Evolutionary conservation across 1,140 invertebrate species (phyloP).

Genomic region (Asbolus verrucosus): DNA sequence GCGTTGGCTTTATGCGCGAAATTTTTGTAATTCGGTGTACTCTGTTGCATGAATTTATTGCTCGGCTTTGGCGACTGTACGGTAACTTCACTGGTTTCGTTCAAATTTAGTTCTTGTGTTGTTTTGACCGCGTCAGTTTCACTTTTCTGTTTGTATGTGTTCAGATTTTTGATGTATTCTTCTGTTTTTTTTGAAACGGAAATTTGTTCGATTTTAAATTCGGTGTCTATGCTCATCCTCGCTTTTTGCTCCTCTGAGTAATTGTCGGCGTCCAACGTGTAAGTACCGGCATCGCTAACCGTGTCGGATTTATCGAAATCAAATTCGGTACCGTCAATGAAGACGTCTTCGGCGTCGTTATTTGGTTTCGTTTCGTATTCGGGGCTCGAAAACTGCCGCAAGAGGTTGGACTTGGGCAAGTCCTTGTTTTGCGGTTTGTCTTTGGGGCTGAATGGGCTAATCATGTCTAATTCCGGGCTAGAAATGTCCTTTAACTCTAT

Average conservation of each 20-base stretch:
- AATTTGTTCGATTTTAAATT: slow-evolving; percentile 73
- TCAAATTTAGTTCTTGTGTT: slow-evolving; percentile 27
- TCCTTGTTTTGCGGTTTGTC: slow-evolving; percentile 32
- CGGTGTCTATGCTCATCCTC: slow-evolving; percentile 85
- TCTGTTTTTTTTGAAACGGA: slow-evolving; percentile 65
- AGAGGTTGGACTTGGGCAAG: slow-evolving; percentile 19
- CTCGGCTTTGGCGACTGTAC: slow-evolving; percentile 29
- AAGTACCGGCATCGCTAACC: slow-evolving; percentile 86
- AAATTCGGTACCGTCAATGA: slow-evolving; percentile 54
- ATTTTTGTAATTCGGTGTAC: slow-evolving; percentile 8
- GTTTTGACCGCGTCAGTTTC: slow-evolving; percentile 27
- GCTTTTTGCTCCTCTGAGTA: slow-evolving; percentile 89
- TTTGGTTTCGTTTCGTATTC: slow-evolving; percentile 48
- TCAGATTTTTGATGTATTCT: slow-evolving; percentile 65
- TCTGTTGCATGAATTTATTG: slow-evolving; percentile 6
- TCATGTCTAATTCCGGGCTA: slow-evolving; percentile 71
- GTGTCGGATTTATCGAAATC: slow-evolving; percentile 71
- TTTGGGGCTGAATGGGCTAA: slow-evolving; percentile 66
- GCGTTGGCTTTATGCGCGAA: slow-evolving; percentile 24
- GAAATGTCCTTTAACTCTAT: slow-evolving; percentile 69
- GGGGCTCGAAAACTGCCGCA: slow-evolving; percentile 53
- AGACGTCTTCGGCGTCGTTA: slow-evolving; percentile 41
- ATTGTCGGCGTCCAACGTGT: slow-evolving; percentile 86
- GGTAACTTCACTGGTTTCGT: neutral
- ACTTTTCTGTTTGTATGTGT: slow-evolving; percentile 22